Conservation (phyloP, 2,113 vertebrate genomes). For the Scomber colias region DNA sequence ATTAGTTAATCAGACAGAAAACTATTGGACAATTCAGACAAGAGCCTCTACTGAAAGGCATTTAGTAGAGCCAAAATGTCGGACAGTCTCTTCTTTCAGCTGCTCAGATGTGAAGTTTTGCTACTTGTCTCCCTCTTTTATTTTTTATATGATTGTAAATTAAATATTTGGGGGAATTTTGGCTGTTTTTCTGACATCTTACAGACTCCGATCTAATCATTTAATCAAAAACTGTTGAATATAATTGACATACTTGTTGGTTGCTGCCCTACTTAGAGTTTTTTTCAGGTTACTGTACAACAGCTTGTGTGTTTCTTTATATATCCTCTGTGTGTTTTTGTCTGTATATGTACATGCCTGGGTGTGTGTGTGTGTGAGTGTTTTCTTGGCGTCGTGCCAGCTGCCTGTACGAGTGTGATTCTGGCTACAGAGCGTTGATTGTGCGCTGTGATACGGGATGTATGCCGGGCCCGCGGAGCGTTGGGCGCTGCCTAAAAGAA, state of each 20-base stretch:
- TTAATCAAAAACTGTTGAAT: neutral
- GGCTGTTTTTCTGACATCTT: neutral
- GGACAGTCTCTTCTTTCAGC: too few relatives aligned
- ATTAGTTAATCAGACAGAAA: too few relatives aligned
- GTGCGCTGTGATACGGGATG: constrained; percentile 77
- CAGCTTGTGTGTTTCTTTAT: neutral
- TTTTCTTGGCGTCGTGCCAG: constrained; percentile 54
- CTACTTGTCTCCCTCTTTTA: too few relatives aligned
- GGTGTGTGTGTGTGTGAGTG: constrained; percentile 13
- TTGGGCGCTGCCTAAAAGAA: constrained; percentile 55
- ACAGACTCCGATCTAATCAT: too few relatives aligned
- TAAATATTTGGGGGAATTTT: too few relatives aligned
- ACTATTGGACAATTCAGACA: too few relatives aligned
- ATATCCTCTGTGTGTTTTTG: neutral
- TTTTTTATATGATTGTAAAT: too few relatives aligned
- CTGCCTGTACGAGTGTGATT: constrained; percentile 39
- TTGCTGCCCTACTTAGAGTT: neutral
- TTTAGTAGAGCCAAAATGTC: too few relatives aligned
- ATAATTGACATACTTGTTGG: neutral
- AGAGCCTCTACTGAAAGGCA: too few relatives aligned
- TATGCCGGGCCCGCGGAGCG: constrained; percentile 53
- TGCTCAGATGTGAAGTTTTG: too few relatives aligned
- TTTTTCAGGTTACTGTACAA: neutral
- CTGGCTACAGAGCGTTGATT: constrained; percentile 74
- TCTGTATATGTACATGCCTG: neutral